Evolutionary conservation across 2,888 invertebrate genomes (phyloP), one percentile per base, ranked within the genome.

Genomic region (Cephus spinipes): DNA sequence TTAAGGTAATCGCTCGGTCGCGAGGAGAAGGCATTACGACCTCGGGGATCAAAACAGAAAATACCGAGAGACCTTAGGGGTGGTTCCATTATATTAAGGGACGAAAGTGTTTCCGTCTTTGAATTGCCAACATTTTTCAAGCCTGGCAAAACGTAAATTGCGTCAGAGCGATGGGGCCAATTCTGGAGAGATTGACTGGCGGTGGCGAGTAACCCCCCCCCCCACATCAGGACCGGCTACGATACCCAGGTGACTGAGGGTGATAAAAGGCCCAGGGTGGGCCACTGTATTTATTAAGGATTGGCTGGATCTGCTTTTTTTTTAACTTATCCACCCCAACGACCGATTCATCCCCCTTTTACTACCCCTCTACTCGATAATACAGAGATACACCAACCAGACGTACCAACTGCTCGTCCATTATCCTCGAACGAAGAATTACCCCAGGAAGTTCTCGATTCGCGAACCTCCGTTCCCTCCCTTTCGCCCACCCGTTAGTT

Each of bases 161-260:
- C 79, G 80, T 80, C 80, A 80, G 82, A 87, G 82, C 81, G 82
- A 86, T 84, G 86, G 83, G 55, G 81, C 84, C 86, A 82, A 84
- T 86, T 85, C 83, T 55, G 40, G 76, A n/a, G 71, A 76, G 73
- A 76, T 76, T 76, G 73, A 76, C 76, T 76, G 55, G 76, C 76
- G 40, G 3, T 31, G 73, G 73, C 76, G 30, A 11, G 68, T 34
- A 36, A 71, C n/a, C 73, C 33, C 69, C 30, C 30, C 30, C 30
- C 30, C 55, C 55, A 23, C 55, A 23, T 55, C 23, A 23, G 55
- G 15, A 55, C 0, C 23, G 15, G 55, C 55, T 55, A 55, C 55
- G 55, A 55, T 55, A 55, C 55, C 55, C 55, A 55, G 23, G 55
- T 23, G 55, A 55, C 55, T 23, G 55, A 9, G 9, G 55, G 55